Base-by-base conservation (phyloP, 2,113 vertebrate species). In the Psophia crepitans region DNA sequence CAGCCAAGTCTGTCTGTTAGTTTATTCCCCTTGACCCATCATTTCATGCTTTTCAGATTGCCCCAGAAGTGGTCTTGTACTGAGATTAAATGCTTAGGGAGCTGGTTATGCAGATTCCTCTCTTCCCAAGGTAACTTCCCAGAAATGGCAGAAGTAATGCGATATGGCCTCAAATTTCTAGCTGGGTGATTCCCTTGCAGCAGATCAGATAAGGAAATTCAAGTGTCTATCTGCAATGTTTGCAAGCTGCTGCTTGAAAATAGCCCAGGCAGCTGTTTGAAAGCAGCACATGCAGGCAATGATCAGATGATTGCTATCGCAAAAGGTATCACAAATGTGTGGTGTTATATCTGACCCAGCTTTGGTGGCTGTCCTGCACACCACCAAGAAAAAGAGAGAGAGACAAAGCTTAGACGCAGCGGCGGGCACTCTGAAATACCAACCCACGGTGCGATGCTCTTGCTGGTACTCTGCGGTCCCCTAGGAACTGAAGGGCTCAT, bases 361-460 rank as follows among this genome's bases (percentile, higher is more conserved):
- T 14, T 65, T 1, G 1, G 33, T 43, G 68, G 32, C 61, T 83
- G 43, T 35, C 43, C 37, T 2, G 0, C 23, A 43, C 33, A 33
- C 8, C 49, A 39, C 46, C 13, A 28, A n/a, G 49, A 24, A 70
- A 33, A 48, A 85, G 39, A 41, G 1, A 58, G 43, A 46, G 37
- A 49, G 28, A 11, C 17, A 64, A 85, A 79, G 17, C 28, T 53
- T 54, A 56, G 61, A 19, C 4, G 5, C 49, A 51, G 49, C 28
- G 54, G 9, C 0, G 15, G 35, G 48, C 20, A 2, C 65, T 51
- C 65, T 58, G 60, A 58, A 28, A 32, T 46, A 17, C 68, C 9
- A 6, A 11, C 35, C 7, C 1, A 11, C 1, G 2, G 19, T 5
- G 32, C 4, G 1, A 21, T 18, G 60, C n/a, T 56, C 56, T 27